Percentiles rank a stretch among this genome's conserved stretches.
Evolutionary conservation across 2,888 invertebrate species (phyloP).

Genomic region (Mechanitis mazaeus): DNA sequence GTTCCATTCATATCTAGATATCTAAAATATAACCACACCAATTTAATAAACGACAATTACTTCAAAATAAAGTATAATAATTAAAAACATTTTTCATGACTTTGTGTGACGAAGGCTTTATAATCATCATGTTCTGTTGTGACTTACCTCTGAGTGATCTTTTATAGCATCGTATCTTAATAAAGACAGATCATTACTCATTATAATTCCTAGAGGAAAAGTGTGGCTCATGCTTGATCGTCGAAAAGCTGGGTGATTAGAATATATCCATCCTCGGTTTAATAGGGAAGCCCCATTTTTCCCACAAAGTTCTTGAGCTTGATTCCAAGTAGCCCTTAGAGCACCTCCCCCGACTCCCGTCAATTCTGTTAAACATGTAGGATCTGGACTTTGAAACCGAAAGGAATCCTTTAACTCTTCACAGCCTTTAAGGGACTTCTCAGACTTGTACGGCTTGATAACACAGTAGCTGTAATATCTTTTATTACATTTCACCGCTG

Average conservation of each 20-base stretch:
- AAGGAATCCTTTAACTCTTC: conserved; percentile 37
- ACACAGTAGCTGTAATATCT: conserved; percentile 61
- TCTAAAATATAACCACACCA: conserved; percentile 34
- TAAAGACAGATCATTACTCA: conserved; percentile 38
- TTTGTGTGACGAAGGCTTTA: no score
- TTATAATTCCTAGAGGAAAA: conserved; percentile 53
- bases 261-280: conserved; percentile 63
- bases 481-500: conserved; percentile 53
- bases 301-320: conserved; percentile 50
- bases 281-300: conserved; percentile 50
- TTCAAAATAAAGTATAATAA: background rate
- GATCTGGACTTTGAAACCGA: conserved; percentile 53
- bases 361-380: conserved; percentile 51
- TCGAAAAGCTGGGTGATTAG: conserved; percentile 47
- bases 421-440: conserved; percentile 45
- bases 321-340: conserved; percentile 61
- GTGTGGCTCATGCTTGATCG: conserved; percentile 34
- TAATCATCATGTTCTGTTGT: no score
- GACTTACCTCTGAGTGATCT: conserved; percentile 39
- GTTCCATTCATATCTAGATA: conserved; percentile 47
- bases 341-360: conserved; percentile 45
- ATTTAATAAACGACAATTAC: background rate
- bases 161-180: conserved; percentile 41
- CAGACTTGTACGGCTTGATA: conserved; percentile 47
- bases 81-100: no score